Base-by-base conservation (phyloP, 2,797 vertebrate genomes). In the Characodon lateralis region DNA sequence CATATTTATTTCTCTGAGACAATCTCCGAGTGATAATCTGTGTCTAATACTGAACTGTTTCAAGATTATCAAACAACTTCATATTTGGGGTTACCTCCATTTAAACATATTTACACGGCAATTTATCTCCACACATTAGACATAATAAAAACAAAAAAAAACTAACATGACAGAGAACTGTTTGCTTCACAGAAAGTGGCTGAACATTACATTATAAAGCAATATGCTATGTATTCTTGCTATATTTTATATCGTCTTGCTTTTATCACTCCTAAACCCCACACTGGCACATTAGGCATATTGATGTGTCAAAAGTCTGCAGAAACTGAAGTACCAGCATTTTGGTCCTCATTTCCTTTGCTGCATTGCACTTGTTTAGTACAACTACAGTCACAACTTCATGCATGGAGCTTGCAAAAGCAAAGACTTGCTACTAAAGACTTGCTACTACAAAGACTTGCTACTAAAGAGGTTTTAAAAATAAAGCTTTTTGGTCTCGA, bases 1-100 rank as follows among this genome's bases (percentile, higher is more conserved):
- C 74, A 83, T 83, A 65, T 92, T 88, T 82, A 85, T 89, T 90
- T 88, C 2, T 87, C 81, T 76, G 14, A 74, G 56, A 79, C 76
- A 39, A 48, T 78, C 83, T 77, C 22, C 80, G 43, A 83, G 78
- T 78, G 81, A 83, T 83, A 63, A 51, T 79, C 71, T 76, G 61
- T 50, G 76, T 79, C 58, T 85, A 90, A 92, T 74, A 93, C 81
- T 85, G 77, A 66, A 81, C 77, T 78, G 43, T 69, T 84, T 83
- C 46, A 76, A 81, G 31, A 35, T 79, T 78, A 82, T 70, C 71
- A 76, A 90, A 86, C 24, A 77, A 77, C 69, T 72, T 83, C 71
- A 78, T 58, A 72, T 53, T 76, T 31, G 31, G 58, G 8, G 73
- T 70, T 61, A 73, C 65, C 39, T 77, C 56, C 73, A 78, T 71